Evolutionary conservation across 2,888 invertebrate genomes (phyloP).

Genomic region (Cartodere bifasciata): DNA sequence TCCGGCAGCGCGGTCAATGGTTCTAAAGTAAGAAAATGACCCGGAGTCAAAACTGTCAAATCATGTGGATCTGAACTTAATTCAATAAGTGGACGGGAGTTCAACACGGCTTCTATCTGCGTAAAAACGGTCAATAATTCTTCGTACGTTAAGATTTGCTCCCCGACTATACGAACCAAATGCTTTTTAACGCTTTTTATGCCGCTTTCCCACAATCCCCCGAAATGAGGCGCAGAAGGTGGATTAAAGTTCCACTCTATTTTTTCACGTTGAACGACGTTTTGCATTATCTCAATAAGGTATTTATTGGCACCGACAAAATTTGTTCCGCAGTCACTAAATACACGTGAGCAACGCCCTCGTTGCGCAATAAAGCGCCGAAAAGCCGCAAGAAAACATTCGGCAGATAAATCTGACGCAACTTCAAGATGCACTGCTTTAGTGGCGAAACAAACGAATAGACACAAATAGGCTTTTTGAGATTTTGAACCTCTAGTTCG

Average conservation of each 20-base stretch:
- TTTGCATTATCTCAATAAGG: too few relatives aligned
- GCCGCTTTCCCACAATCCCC: constrained; percentile 24
- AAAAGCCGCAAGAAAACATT: constrained; percentile 16
- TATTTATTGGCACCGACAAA: constrained; percentile 11
- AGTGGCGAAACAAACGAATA: constrained; percentile 12
- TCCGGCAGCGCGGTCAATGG: constrained; percentile 11
- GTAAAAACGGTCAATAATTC: constrained; percentile 21
- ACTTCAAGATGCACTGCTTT: constrained; percentile 20
- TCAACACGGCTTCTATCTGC: constrained; percentile 23
- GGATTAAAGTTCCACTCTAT: constrained; percentile 23
- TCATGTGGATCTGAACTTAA: constrained; percentile 18
- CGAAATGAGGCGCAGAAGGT: constrained; percentile 21
- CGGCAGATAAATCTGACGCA: constrained; percentile 15
- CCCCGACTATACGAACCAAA: constrained; percentile 17
- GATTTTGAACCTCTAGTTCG: constrained; percentile 7
- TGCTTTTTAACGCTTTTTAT: constrained; percentile 22
- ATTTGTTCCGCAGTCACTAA: too few relatives aligned
- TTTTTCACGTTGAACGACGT: constrained; percentile 3
- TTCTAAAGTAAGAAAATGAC: constrained; percentile 17
- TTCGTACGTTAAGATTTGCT: constrained; percentile 19
- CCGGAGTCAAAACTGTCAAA: constrained; percentile 16
- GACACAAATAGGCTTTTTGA: constrained; percentile 10
- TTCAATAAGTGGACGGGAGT: constrained; percentile 22
- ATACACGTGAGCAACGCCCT: constrained; percentile 15
- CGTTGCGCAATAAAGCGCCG: constrained; percentile 17